Conservation (phyloP, 2,797 vertebrate species). For the Cryptoblepharus egeriae region DNA sequence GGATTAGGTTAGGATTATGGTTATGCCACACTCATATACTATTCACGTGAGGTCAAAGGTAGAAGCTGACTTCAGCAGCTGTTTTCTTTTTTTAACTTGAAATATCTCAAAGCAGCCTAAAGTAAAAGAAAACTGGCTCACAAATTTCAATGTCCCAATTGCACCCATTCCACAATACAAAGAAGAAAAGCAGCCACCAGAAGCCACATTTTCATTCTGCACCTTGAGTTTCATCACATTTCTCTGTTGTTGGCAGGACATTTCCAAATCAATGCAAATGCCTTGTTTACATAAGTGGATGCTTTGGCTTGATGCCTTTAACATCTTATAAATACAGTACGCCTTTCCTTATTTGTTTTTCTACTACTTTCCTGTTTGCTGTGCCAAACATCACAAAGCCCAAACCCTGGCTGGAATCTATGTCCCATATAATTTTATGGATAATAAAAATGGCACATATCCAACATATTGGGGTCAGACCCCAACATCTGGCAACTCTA, state of each 20-base stretch:
- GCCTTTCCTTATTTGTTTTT: not conserved
- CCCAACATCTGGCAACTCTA: not conserved
- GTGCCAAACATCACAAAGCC: not conserved
- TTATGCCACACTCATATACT: not conserved
- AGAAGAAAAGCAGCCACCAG: not conserved
- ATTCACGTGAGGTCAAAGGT: not conserved
- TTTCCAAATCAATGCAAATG: not conserved
- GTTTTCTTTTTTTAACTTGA: too few relatives aligned
- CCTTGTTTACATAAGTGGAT: not conserved
- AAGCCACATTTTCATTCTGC: not conserved
- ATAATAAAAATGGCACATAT: not conserved
- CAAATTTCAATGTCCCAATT: not conserved
- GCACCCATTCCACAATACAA: not conserved
- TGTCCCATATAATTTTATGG: constrained; percentile 1
- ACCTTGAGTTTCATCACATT: too few relatives aligned
- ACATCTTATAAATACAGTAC: not conserved
- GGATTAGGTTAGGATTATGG: too few relatives aligned
- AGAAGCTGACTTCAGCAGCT: not conserved
- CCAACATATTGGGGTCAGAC: not conserved
- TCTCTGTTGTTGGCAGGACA: not conserved
- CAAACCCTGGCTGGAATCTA: not conserved
- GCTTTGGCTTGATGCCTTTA: constrained; percentile 2
- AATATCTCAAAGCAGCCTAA: not conserved
- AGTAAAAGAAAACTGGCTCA: not conserved
- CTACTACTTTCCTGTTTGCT: not conserved